phyloP scores from a whole-genome alignment of 2,113 vertebrate species.

The Vimba vimba region DNA sequence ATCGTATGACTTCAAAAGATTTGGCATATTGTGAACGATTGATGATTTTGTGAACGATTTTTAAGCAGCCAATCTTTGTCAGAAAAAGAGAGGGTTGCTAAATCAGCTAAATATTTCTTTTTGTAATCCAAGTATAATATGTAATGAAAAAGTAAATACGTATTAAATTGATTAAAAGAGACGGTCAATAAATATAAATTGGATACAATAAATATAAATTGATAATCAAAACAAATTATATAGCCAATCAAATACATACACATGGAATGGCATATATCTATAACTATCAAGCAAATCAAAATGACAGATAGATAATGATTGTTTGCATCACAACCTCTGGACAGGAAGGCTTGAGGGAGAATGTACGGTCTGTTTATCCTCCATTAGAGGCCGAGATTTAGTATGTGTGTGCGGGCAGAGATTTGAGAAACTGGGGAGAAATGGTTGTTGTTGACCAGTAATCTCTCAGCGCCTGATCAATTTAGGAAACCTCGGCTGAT shows the following conservation, averaged over 20 bases:
- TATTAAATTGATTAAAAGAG: no score
- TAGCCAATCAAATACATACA: not conserved
- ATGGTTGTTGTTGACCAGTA: slow-evolving; percentile 49
- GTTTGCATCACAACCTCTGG: not conserved
- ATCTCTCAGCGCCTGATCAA: slow-evolving; percentile 57
- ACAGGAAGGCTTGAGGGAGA: not conserved
- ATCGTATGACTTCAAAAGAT: not conserved
- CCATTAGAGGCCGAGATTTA: slow-evolving; percentile 26
- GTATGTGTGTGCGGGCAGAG: slow-evolving; percentile 4
- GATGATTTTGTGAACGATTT: no score
- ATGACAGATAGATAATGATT: not conserved
- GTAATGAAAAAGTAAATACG: not conserved
- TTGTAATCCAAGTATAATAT: not conserved
- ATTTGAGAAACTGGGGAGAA: slow-evolving; percentile 39
- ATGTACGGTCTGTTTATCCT: not conserved
- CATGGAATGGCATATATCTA: not conserved
- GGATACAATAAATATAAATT: no score
- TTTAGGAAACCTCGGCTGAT: slow-evolving; percentile 56
- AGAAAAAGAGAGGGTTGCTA: not conserved
- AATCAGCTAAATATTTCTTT: not conserved
- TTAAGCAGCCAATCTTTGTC: not conserved
- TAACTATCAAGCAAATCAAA: not conserved
- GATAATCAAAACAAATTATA: no score
- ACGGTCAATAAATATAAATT: no score
- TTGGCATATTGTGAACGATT: no score